Conservation (phyloP, 1,140 invertebrate species). For the Oreohelix idahoensis region DNA sequence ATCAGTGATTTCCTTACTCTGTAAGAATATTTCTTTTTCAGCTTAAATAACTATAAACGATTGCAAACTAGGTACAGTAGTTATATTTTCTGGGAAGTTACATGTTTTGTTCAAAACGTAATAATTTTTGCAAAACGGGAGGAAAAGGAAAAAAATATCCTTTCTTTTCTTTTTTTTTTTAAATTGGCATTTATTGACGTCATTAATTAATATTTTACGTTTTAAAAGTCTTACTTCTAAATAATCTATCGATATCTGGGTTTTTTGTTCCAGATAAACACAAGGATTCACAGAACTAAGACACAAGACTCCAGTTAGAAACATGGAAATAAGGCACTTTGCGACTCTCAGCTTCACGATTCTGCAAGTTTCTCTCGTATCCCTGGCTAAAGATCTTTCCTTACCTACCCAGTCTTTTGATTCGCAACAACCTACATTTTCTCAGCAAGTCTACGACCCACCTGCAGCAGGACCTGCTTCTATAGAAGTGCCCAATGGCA, state of each 20-base stretch:
- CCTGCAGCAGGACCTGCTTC: not conserved
- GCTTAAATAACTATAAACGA: too few relatives aligned
- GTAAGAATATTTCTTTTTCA: too few relatives aligned
- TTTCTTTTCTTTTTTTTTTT: too few relatives aligned
- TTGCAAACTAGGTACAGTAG: too few relatives aligned
- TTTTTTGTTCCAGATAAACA: not conserved
- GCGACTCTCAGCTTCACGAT: not conserved
- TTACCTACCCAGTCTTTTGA: not conserved
- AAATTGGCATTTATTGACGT: too few relatives aligned
- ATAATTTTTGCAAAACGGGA: too few relatives aligned
- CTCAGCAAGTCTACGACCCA: not conserved
- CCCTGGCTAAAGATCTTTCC: not conserved
- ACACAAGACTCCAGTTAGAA: not conserved
- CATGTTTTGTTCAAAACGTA: too few relatives aligned
- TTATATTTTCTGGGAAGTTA: too few relatives aligned
- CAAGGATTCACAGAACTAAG: not conserved
- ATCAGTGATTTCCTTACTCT: too few relatives aligned
- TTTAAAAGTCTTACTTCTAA: too few relatives aligned
- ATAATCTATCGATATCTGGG: not conserved
- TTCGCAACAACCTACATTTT: not conserved
- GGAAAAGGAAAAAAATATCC: too few relatives aligned
- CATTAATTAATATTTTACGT: too few relatives aligned
- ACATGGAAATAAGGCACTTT: not conserved
- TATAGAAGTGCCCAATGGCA: not conserved
- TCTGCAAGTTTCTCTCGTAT: not conserved